Conservation (phyloP, 2,888 invertebrate genomes). For the Cistogaster globosa region DNA sequence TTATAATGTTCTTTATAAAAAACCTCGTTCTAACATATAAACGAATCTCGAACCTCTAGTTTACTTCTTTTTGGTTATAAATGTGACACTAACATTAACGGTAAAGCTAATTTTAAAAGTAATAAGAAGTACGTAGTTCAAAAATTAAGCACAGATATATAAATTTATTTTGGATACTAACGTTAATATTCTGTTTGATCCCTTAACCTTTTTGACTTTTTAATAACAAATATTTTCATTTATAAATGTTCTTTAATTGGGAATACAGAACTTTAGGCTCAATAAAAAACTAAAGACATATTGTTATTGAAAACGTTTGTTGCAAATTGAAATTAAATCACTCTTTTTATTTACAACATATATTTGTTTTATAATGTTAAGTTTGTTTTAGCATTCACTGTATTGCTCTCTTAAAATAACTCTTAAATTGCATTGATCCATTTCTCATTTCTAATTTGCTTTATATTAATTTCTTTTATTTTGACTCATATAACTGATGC, state of each 20-base stretch:
- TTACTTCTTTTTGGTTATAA: not conserved
- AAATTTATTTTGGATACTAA: not conserved
- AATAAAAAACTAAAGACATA: not conserved
- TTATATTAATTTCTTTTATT: too few relatives aligned
- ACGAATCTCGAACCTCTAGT: not conserved
- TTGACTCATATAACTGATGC: too few relatives aligned
- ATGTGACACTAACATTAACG: not conserved
- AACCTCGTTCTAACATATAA: not conserved
- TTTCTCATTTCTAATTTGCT: too few relatives aligned
- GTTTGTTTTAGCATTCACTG: too few relatives aligned
- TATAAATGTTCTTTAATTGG: too few relatives aligned
- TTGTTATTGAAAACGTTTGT: not conserved
- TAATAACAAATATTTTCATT: not conserved
- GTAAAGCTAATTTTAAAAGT: not conserved
- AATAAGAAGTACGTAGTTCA: too few relatives aligned
- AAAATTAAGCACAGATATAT: too few relatives aligned
- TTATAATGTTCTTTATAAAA: not conserved
- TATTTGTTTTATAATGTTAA: too few relatives aligned
- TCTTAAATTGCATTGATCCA: too few relatives aligned
- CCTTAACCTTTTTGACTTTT: not conserved
- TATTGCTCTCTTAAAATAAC: too few relatives aligned
- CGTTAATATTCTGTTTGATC: not conserved
- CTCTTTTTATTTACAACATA: too few relatives aligned
- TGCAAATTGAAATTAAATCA: too few relatives aligned
- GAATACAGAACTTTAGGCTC: not conserved